Evolutionary conservation across 2,888 invertebrate genomes (phyloP).

Genomic region (Dicyrtomina minuta): DNA sequence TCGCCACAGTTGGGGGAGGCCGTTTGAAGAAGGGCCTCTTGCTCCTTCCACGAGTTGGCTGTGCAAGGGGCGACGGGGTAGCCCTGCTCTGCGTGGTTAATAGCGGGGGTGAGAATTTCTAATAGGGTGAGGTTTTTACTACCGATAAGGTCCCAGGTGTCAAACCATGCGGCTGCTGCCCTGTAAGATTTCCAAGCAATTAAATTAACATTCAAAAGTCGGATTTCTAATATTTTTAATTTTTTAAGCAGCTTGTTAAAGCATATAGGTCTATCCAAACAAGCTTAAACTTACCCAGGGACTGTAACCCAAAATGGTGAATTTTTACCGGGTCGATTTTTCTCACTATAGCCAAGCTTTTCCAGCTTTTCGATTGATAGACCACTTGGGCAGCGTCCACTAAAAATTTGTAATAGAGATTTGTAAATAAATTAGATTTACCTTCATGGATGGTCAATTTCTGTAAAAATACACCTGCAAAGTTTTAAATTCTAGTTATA

Average conservation of each 20-base stretch:
- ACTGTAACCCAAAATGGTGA: constrained; percentile 48
- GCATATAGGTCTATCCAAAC: no score
- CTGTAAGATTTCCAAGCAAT: no score
- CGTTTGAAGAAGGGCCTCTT: constrained; percentile 40
- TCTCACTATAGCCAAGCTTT: constrained; percentile 43
- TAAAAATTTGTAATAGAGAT: constrained; percentile 11
- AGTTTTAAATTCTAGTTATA: no score
- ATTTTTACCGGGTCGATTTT: constrained; percentile 41
- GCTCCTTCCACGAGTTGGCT: constrained; percentile 35
- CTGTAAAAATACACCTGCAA: no score
- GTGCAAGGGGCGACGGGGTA: constrained; percentile 42
- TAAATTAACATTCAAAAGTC: no score
- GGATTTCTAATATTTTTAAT: constrained; percentile 26
- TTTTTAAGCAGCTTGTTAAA: no score
- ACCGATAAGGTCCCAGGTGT: constrained; percentile 44
- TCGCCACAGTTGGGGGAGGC: constrained; percentile 54
- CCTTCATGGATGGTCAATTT: no score
- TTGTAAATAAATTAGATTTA: no score
- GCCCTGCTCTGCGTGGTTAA: constrained; percentile 42
- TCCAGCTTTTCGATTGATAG: constrained; percentile 44
- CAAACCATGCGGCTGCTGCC: constrained; percentile 49
- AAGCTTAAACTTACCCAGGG: constrained; percentile 52
- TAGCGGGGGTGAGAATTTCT: constrained; percentile 44
- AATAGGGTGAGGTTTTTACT: constrained; percentile 39
- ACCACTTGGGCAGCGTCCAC: constrained; percentile 47